Conservation (phyloP, 2,888 invertebrate species). For the Platycheirus rosarum region DNA sequence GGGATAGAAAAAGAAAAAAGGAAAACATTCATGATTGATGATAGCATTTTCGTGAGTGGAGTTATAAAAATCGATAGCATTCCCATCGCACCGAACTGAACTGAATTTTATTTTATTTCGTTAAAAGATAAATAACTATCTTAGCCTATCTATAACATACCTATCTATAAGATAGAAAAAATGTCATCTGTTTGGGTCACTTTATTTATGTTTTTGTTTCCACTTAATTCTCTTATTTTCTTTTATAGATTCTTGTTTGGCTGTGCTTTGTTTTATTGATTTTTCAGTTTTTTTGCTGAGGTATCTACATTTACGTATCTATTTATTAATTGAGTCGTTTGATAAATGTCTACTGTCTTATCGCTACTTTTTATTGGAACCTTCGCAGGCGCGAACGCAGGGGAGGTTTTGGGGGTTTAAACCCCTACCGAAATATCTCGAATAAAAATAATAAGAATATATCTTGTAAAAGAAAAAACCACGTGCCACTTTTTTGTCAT, state of each 20-base stretch:
- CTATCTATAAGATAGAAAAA: slow-evolving; percentile 1
- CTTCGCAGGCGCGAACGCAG: too few relatives aligned
- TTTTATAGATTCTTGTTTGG: slow-evolving; percentile 11
- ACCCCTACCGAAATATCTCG: too few relatives aligned
- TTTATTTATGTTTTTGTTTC: slow-evolving; percentile 5
- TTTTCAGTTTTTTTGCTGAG: background rate
- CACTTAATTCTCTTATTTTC: background rate
- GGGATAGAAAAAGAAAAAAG: slow-evolving; percentile 19
- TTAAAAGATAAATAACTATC: slow-evolving; percentile 29
- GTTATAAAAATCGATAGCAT: slow-evolving; percentile 62
- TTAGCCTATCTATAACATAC: background rate
- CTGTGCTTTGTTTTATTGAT: slow-evolving; percentile 58
- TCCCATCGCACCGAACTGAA: slow-evolving; percentile 32
- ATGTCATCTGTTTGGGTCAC: slow-evolving; percentile 1
- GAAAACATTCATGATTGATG: slow-evolving; percentile 54
- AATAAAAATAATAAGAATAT: too few relatives aligned
- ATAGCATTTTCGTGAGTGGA: slow-evolving; percentile 35
- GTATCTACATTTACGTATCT: too few relatives aligned
- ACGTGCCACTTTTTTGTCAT: too few relatives aligned
- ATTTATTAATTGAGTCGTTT: too few relatives aligned
- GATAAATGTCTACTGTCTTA: too few relatives aligned
- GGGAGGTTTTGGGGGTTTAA: too few relatives aligned
- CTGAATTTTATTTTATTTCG: slow-evolving; percentile 8
- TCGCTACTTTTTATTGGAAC: too few relatives aligned
- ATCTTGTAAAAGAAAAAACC: too few relatives aligned